phyloP scores from a whole-genome alignment of 2,113 vertebrate genomes.

The Coturnix japonica region DNA sequence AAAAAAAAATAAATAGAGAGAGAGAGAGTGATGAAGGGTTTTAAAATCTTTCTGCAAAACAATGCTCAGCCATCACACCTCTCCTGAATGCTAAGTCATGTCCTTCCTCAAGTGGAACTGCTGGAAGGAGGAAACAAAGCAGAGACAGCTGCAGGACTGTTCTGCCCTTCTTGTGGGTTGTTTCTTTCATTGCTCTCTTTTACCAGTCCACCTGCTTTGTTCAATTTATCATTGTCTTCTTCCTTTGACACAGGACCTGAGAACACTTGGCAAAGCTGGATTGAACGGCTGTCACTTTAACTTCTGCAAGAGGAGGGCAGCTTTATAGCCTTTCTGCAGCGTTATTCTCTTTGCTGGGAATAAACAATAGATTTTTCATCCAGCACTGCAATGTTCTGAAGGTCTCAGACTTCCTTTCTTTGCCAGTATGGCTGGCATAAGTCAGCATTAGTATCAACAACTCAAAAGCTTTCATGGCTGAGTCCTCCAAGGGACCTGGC shows the following conservation, averaged over 20 bases:
- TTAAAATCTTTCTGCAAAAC: background rate
- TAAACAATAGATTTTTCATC: background rate
- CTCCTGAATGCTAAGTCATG: background rate
- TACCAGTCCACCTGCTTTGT: background rate
- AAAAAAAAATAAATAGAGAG: too few species aligned
- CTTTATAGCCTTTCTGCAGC: background rate
- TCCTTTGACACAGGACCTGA: constrained; percentile 21
- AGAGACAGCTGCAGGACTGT: background rate
- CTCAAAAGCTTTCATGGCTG: background rate
- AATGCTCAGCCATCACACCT: background rate
- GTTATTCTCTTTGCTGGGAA: background rate
- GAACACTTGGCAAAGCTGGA: constrained; percentile 7
- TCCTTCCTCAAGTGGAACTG: background rate
- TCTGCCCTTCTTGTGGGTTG: background rate
- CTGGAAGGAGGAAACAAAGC: background rate
- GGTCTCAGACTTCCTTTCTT: background rate
- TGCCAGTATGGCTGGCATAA: background rate
- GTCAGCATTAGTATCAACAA: background rate
- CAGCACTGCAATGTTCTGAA: background rate
- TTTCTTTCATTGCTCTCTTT: constrained; percentile 1
- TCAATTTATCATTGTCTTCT: constrained; percentile 28
- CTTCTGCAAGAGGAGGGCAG: background rate
- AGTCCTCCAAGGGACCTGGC: background rate
- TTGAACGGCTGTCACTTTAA: background rate
- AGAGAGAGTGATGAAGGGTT: background rate